These are phyloP conservation scores for Drosophila sturtevanti DNA, from an alignment of 1,140 invertebrate genomes.

Conservation along the genomic window DNA sequence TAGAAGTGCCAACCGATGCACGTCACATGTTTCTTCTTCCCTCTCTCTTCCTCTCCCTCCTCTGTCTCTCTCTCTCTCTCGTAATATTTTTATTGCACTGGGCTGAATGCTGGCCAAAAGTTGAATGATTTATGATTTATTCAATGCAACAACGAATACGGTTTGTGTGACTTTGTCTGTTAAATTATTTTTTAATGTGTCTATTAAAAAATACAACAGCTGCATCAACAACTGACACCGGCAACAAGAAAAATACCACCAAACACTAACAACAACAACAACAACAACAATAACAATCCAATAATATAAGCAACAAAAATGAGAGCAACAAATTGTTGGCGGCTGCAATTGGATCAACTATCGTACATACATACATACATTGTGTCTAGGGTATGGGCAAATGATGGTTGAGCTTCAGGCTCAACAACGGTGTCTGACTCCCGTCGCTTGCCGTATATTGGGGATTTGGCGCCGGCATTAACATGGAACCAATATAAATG, in stretches of 20 bases:
- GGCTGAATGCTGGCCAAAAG: slow-evolving; percentile 50
- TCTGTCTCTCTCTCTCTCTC: no score
- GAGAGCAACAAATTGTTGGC: slow-evolving; percentile 23
- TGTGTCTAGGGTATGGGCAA: background rate
- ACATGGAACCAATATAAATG: slow-evolving; percentile 79
- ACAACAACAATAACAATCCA: slow-evolving; percentile 17
- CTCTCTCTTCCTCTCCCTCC: background rate
- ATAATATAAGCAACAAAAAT: slow-evolving; percentile 14
- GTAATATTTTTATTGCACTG: slow-evolving; percentile 50
- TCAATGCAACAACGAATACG: slow-evolving; percentile 58
- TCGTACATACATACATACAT: background rate
- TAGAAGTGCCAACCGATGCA: slow-evolving; percentile 52
- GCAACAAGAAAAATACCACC: background rate
- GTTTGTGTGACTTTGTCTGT: slow-evolving; percentile 52
- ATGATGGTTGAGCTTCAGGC: slow-evolving; percentile 10
- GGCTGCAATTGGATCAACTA: slow-evolving; percentile 52
- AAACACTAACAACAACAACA: slow-evolving; percentile 21
- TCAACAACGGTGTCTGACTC: slow-evolving; percentile 28
- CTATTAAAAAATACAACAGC: slow-evolving; percentile 78
- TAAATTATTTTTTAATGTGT: slow-evolving; percentile 80
- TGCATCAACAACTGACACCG: slow-evolving; percentile 61
- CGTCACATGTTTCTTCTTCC: slow-evolving; percentile 68
- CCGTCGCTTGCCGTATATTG: slow-evolving; percentile 44
- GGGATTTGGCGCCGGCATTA: slow-evolving; percentile 71
- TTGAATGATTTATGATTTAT: slow-evolving; percentile 79